A percentile compares a stretch with the other conserved stretches of the same genome.
Conservation (phyloP, 2,113 vertebrate species). For the Nycticryphes semicollaris region DNA sequence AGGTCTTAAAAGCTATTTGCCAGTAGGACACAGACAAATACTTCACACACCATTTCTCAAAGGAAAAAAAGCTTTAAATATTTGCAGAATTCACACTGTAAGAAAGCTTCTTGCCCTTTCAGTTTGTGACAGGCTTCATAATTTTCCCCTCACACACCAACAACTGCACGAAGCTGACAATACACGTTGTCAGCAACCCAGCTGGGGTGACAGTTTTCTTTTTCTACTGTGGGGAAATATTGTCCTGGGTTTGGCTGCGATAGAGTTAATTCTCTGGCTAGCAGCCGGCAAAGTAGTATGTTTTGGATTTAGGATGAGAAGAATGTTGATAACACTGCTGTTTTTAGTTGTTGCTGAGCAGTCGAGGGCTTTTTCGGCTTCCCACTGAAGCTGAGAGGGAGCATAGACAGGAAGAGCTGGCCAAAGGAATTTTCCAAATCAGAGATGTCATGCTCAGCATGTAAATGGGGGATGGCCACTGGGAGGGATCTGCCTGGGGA, state of each 20-base stretch:
- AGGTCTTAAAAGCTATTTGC: neutral
- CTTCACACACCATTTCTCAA: neutral
- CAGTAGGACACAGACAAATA: neutral
- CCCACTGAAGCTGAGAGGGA: neutral
- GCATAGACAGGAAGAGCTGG: neutral
- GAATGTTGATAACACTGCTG: neutral
- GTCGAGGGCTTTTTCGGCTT: neutral
- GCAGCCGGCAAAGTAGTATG: neutral
- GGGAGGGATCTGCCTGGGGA: neutral
- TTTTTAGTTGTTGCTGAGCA: neutral
- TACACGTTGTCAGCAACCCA: neutral
- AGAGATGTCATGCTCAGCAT: neutral
- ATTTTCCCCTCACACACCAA: neutral
- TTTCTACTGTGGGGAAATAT: neutral
- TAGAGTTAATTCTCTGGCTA: neutral
- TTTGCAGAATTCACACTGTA: neutral
- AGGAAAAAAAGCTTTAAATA: neutral
- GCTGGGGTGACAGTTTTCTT: neutral
- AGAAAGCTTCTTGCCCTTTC: neutral
- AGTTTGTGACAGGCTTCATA: neutral
- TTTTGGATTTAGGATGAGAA: neutral
- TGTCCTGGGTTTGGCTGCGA: neutral
- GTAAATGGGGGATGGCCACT: neutral
- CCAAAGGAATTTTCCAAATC: neutral
- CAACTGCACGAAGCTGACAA: neutral